Conservation (phyloP, 2,888 invertebrate species). For the Eupithecia abbreviata region DNA sequence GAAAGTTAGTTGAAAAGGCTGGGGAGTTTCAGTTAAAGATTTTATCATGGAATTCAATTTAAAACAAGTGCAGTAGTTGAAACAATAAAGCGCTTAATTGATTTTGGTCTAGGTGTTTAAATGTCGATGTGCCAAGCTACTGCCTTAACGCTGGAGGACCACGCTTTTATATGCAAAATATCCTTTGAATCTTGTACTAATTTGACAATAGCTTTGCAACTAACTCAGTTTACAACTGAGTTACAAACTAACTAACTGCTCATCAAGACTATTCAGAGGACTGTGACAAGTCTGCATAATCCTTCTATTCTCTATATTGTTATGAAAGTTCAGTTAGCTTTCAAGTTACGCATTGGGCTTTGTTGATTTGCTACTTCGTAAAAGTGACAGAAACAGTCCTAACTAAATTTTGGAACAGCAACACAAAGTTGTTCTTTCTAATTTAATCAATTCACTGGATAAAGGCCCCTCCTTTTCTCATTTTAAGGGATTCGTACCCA, state of each 20-base stretch:
- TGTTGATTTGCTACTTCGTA: not conserved
- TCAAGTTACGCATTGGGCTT: not conserved
- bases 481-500: too few species aligned
- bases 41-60: not conserved
- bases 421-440: not conserved
- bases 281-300: constrained; percentile 14
- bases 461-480: not conserved
- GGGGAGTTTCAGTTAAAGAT: not conserved
- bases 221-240: constrained; percentile 13
- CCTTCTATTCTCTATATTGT: not conserved
- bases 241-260: constrained; percentile 16
- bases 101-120: not conserved
- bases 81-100: not conserved
- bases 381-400: not conserved
- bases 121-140: not conserved
- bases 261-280: constrained; percentile 19
- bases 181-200: not conserved
- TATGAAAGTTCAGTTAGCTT: not conserved
- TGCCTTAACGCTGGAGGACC: not conserved
- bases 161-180: not conserved
- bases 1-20: not conserved
- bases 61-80: not conserved
- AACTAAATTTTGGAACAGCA: not conserved
- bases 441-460: not conserved
- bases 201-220: not conserved